Evolutionary conservation across 1,140 invertebrate species (phyloP).

Genomic region (Thaumatotibia leucotreta): DNA sequence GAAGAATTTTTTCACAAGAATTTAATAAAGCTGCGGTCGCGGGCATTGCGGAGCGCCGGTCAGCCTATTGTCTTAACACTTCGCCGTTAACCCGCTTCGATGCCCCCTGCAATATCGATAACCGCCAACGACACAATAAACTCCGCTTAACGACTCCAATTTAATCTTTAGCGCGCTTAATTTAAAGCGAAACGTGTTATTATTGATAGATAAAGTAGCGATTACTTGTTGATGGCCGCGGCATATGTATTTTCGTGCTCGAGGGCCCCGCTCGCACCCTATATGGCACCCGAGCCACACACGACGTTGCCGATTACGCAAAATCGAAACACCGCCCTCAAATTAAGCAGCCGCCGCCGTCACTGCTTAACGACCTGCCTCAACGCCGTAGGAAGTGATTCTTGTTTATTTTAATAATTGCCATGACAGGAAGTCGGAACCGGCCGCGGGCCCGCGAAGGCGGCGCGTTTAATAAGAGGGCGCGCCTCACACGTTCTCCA

Average conservation of each 20-base stretch:
- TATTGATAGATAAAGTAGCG: constrained; percentile 39
- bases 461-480: constrained; percentile 30
- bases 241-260: not conserved
- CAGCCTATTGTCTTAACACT: constrained; percentile 34
- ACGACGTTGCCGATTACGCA: constrained; percentile 43
- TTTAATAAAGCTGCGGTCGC: constrained; percentile 32
- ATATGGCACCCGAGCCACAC: constrained; percentile 49
- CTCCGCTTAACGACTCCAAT: constrained; percentile 14
- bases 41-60: constrained; percentile 8
- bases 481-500: constrained; percentile 29
- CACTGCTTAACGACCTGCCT: constrained; percentile 42
- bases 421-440: constrained; percentile 53
- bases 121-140: constrained; percentile 22
- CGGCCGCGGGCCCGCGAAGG: constrained; percentile 19
- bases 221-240: constrained; percentile 22
- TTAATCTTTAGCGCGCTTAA: constrained; percentile 1
- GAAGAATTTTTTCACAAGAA: constrained; percentile 18
- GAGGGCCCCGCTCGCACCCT: constrained; percentile 25
- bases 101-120: constrained; percentile 22
- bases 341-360: constrained; percentile 40
- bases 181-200: constrained; percentile 23
- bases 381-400: constrained; percentile 65
- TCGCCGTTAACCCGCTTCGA: constrained; percentile 27
- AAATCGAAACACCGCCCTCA: constrained; percentile 41
- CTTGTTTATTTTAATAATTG: constrained; percentile 71